Conservation (phyloP, 2,888 invertebrate species). For the Choristoneura rosaceana region DNA sequence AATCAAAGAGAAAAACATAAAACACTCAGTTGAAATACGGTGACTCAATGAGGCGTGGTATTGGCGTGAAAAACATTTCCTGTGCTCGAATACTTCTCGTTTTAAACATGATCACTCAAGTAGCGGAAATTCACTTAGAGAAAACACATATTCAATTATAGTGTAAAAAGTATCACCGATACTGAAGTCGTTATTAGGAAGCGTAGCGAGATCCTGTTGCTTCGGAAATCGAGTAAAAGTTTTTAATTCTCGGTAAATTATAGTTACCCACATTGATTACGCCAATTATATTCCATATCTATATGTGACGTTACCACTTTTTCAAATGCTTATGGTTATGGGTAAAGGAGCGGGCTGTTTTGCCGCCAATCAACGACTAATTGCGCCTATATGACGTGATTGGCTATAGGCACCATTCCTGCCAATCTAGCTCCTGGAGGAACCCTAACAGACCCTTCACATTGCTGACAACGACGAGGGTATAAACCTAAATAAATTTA, state of each 20-base stretch:
- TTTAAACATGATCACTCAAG: conserved; percentile 6
- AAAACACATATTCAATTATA: background rate
- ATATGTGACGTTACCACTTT: background rate
- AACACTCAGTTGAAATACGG: conserved; percentile 14
- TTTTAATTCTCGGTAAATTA: background rate
- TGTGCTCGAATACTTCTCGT: conserved; percentile 16
- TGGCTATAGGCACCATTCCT: too few species aligned
- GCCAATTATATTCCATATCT: background rate
- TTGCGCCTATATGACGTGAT: too few species aligned
- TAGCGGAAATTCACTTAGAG: conserved; percentile 1
- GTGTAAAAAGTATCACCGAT: background rate
- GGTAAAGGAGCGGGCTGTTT: too few species aligned
- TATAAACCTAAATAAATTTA: too few species aligned
- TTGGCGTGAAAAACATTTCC: conserved; percentile 33
- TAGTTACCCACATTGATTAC: background rate
- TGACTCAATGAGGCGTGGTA: conserved; percentile 27
- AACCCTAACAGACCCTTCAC: too few species aligned
- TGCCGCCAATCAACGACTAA: too few species aligned
- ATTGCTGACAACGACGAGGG: too few species aligned
- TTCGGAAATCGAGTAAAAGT: background rate
- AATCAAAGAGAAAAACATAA: conserved; percentile 20
- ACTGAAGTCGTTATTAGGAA: background rate
- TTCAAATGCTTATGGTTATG: background rate
- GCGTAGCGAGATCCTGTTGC: background rate
- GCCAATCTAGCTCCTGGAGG: too few species aligned